Percentiles rank a stretch among this genome's conserved stretches.
phyloP scores from a whole-genome alignment of 2,797 vertebrate genomes.

The Aeoliscus strigatus region DNA sequence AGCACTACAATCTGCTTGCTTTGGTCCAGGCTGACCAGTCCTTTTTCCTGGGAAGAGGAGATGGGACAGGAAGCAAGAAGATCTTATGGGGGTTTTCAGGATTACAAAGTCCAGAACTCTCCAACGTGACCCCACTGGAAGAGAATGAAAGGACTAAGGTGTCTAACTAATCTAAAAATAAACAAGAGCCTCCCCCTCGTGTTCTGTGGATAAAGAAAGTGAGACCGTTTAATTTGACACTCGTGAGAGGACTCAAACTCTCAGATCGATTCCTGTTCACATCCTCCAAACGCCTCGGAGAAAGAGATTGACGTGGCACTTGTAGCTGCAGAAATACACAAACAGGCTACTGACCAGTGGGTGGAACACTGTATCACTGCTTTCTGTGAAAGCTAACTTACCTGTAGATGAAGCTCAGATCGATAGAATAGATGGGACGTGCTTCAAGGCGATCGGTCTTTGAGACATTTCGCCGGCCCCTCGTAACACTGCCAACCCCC shows the following conservation, averaged over 20 bases:
- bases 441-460: slow-evolving; percentile 31
- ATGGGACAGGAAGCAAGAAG: slow-evolving; percentile 27
- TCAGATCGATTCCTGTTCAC: slow-evolving; percentile 33
- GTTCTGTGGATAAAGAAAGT: slow-evolving; percentile 23
- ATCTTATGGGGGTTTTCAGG: slow-evolving; percentile 23
- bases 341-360: slow-evolving; percentile 58
- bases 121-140: slow-evolving; percentile 9
- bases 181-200: slow-evolving; percentile 9
- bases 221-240: slow-evolving; percentile 32
- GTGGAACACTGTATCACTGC: slow-evolving; percentile 51
- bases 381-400: slow-evolving; percentile 76
- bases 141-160: slow-evolving; percentile 11
- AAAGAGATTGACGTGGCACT: slow-evolving; percentile 30
- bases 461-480: slow-evolving; percentile 41
- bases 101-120: slow-evolving; percentile 32
- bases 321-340: slow-evolving; percentile 44
- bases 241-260: slow-evolving; percentile 30
- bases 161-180: slow-evolving; percentile 4
- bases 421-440: slow-evolving; percentile 34
- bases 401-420: slow-evolving; percentile 52
- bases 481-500: slow-evolving; percentile 45
- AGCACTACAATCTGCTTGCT: slow-evolving; percentile 47
- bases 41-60: slow-evolving; percentile 19
- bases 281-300: slow-evolving; percentile 27
- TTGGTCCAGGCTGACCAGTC: slow-evolving; percentile 25